Percentiles rank a stretch among this genome's conserved stretches.
Conservation (phyloP, 2,113 vertebrate species). For the Embiotoca jacksoni region DNA sequence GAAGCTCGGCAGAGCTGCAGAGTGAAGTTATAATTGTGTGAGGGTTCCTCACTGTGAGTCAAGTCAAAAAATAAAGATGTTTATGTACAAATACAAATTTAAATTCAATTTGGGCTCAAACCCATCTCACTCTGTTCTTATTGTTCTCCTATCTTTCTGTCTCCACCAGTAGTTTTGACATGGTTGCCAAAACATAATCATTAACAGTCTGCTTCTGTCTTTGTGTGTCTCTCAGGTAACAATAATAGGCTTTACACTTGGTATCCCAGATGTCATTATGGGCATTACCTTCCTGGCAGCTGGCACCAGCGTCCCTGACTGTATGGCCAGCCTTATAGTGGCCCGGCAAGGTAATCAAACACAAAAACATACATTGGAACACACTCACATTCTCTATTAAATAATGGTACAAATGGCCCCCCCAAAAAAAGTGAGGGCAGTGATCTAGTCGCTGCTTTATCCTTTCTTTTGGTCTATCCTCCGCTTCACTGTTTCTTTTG, state of each 20-base stretch:
- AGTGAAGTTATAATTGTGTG: too few species aligned
- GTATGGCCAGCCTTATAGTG: slow-evolving; percentile 98
- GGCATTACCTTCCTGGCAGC: slow-evolving; percentile 98
- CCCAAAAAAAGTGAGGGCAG: slow-evolving; percentile 19
- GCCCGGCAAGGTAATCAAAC: slow-evolving; percentile 91
- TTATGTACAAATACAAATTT: too few species aligned
- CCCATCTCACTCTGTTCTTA: background rate
- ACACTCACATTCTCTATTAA: background rate
- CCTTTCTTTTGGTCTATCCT: slow-evolving; percentile 71
- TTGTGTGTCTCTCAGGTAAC: slow-evolving; percentile 87
- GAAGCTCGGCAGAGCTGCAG: too few species aligned
- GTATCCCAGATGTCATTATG: slow-evolving; percentile 99
- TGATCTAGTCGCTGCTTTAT: slow-evolving; percentile 28
- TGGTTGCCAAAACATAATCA: background rate
- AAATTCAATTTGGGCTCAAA: too few species aligned
- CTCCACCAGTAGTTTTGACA: background rate
- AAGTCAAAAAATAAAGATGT: too few species aligned
- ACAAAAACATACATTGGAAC: slow-evolving; percentile 3
- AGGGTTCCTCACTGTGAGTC: too few species aligned
- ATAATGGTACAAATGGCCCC: background rate
- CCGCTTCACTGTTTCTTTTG: background rate
- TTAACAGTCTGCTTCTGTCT: background rate
- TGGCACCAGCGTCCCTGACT: slow-evolving; percentile 97
- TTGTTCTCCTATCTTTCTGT: background rate
- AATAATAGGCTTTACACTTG: slow-evolving; percentile 96